Evolutionary conservation across 2,113 vertebrate genomes (phyloP), one percentile per base, ranked within the genome.

Genomic region (Oncorhynchus gorbuscha): DNA sequence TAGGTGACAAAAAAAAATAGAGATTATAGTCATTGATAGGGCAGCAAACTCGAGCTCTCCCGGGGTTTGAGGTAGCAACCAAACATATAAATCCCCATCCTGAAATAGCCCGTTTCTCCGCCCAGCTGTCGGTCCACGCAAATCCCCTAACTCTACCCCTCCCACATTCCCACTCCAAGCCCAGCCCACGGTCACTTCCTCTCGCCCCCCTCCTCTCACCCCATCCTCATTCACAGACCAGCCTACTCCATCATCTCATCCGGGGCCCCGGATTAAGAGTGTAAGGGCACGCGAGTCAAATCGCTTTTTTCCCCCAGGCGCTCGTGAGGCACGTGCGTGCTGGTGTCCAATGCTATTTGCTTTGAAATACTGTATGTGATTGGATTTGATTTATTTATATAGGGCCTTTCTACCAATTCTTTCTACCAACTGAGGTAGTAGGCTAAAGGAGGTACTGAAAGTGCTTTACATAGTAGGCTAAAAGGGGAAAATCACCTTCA

Each of bases 91-190:
- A 93, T 92, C 92, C 91, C 9, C 32, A 58, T 90, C 91, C 91
- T 86, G 89, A 93, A 91, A 92, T 92, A 93, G 91, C 87, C 82
- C 85, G 88, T 89, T 91, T 89, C 90, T 91, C 88, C 85, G 90
- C 89, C 91, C 92, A 93, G 91, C 90, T 93, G 91, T 92, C 84
- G 71, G 85, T 85, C 89, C 86, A 85, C 79, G 83, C 86, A 92
- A 92, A 92, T 93, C 92, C 91, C 90, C 83, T 77, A 89, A 84
- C 91, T 87, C 86, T 83, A 28, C 81, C 81, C 88, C 89, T 87
- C 89, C 89, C 86, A 88, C 88, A 85, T 84, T 82, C 83, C 79
- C 85, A 86, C 88, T 35, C 87, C 77, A 28, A 77, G 59, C 86
- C 82, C 39, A 45, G 51, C 16, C 51, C 12, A 55, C 81, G 90